Conservation (phyloP, 2,113 vertebrate genomes). For the Melospiza georgiana region DNA sequence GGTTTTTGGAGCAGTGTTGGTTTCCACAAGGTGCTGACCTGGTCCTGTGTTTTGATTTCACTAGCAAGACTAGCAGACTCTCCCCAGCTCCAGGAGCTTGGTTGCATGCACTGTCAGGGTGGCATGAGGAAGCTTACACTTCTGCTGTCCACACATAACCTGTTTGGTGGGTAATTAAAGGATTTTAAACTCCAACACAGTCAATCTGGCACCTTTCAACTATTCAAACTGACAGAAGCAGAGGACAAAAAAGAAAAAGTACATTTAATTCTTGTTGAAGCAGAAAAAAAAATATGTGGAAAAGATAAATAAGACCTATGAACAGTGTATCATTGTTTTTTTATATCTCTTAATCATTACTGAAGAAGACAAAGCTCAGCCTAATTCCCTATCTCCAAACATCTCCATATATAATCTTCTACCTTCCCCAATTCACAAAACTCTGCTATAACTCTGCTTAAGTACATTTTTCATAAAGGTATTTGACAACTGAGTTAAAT, state of each 20-base stretch:
- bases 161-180: slow-evolving; percentile 57
- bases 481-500: neutral
- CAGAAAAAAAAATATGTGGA: neutral
- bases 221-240: slow-evolving; percentile 4
- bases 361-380: neutral
- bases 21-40: neutral
- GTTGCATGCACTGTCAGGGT: neutral
- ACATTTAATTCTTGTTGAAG: neutral
- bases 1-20: neutral
- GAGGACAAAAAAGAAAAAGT: neutral
- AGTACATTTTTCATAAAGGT: neutral
- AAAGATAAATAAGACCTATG: neutral
- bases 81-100: neutral
- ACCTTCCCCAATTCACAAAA: neutral
- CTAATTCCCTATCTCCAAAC: neutral
- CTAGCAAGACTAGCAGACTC: neutral
- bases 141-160: slow-evolving; percentile 15
- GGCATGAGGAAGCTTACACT: slow-evolving; percentile 5
- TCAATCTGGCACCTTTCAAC: slow-evolving; percentile 45
- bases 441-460: neutral
- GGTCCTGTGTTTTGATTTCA: neutral
- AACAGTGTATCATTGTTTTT: neutral
- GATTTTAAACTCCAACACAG: slow-evolving; percentile 50
- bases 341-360: neutral
- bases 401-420: neutral